Conservation (phyloP, 2,113 vertebrate species). For the Protobothrops flavoviridis region DNA sequence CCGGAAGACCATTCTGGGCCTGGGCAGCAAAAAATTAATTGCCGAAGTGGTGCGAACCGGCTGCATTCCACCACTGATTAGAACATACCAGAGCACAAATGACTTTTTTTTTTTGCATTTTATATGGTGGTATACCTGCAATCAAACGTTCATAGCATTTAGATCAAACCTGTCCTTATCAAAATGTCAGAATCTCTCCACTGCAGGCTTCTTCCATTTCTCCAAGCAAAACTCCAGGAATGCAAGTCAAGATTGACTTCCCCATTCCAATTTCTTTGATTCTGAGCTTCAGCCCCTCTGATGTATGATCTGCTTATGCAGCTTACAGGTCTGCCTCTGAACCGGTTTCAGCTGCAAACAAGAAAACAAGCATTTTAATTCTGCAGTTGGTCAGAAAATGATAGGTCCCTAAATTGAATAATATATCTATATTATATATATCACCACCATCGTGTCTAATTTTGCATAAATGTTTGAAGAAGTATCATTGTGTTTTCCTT, state of each 20-base stretch:
- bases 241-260: not conserved
- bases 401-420: not conserved
- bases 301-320: not conserved
- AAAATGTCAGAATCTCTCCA: not conserved
- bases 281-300: constrained; percentile 9
- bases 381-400: constrained; percentile 18
- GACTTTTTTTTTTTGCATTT: not conserved
- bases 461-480: constrained; percentile 15
- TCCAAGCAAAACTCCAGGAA: not conserved
- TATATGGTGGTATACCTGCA: not conserved
- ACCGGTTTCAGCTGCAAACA: not conserved
- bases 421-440: not conserved
- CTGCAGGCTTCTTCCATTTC: not conserved
- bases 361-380: constrained; percentile 38
- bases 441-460: not conserved
- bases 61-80: too few species aligned
- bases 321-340: constrained; percentile 5
- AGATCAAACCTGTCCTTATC: not conserved
- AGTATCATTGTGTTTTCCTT: not conserved
- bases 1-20: too few species aligned
- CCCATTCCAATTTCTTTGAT: constrained; percentile 25
- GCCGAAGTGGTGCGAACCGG: too few species aligned
- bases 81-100: not conserved
- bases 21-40: too few species aligned
- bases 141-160: not conserved